Conservation (phyloP, 2,797 vertebrate genomes). For the Sternarchorhynchus goeldii region DNA sequence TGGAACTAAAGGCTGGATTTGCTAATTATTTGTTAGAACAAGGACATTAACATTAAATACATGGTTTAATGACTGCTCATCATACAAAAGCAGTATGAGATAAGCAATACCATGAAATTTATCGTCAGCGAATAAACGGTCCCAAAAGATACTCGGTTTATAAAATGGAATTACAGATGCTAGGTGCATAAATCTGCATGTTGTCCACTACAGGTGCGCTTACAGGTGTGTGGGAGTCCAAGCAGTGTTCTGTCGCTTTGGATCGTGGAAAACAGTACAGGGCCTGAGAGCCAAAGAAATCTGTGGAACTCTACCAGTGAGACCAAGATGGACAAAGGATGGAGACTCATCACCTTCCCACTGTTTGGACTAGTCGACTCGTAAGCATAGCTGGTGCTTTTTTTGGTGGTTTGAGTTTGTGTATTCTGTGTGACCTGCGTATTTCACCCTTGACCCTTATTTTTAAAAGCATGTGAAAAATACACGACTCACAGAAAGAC, state of each 20-base stretch:
- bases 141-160: neutral
- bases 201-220: conserved; percentile 79
- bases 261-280: conserved; percentile 88
- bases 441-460: neutral
- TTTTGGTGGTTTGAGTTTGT: conserved; percentile 13
- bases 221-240: conserved; percentile 85
- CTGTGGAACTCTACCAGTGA: conserved; percentile 81
- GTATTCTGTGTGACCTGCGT: neutral
- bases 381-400: conserved; percentile 68
- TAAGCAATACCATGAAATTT: neutral
- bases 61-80: neutral
- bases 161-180: neutral
- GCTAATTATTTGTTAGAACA: no score
- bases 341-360: conserved; percentile 82
- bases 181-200: conserved; percentile 18
- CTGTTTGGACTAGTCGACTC: conserved; percentile 87
- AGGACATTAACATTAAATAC: no score
- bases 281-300: conserved; percentile 76
- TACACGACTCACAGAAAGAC: neutral
- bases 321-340: conserved; percentile 75
- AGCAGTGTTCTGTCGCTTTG: conserved; percentile 83
- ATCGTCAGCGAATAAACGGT: neutral
- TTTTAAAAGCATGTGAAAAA: neutral
- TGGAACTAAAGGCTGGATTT: no score
- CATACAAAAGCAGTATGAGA: neutral